Conservation (phyloP, 1,140 invertebrate genomes). For the Macrostomum lignano region DNA sequence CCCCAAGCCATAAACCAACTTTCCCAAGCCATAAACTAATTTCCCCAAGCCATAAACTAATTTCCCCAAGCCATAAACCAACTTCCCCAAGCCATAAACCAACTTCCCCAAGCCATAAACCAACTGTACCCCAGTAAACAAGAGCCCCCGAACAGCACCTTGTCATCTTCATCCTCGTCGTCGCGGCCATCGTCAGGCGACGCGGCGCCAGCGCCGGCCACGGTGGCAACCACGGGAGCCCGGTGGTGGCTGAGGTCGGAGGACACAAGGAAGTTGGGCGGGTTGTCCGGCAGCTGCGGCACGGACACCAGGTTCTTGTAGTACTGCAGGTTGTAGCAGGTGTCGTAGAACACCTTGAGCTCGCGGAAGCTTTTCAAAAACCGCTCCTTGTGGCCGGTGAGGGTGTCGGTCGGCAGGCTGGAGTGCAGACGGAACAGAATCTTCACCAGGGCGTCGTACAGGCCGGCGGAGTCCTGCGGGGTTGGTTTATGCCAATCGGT, state of each 20-base stretch:
- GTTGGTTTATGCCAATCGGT: no score
- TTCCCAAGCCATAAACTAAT: no score
- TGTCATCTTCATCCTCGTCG: no score
- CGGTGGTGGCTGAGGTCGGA: slow-evolving; percentile 67
- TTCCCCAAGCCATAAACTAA: no score
- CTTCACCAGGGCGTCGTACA: slow-evolving; percentile 85
- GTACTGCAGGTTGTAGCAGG: slow-evolving; percentile 70
- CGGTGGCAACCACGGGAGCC: slow-evolving; percentile 64
- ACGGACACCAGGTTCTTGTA: slow-evolving; percentile 80
- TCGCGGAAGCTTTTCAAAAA: slow-evolving; percentile 38
- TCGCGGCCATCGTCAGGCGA: no score
- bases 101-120: no score
- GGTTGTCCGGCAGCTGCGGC: slow-evolving; percentile 60
- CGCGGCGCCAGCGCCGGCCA: slow-evolving; percentile 39
- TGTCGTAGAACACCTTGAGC: slow-evolving; percentile 68
- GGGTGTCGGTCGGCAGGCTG: slow-evolving; percentile 52
- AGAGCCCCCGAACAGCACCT: no score
- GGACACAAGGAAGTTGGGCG: slow-evolving; percentile 75
- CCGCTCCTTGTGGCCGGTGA: slow-evolving; percentile 60
- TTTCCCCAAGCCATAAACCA: no score
- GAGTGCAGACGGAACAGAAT: slow-evolving; percentile 76
- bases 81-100: no score
- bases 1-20: no score
- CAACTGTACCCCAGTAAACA: no score
- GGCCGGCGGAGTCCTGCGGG: slow-evolving; percentile 73